Conservation (phyloP, 2,888 invertebrate species). For the Drepanosiphum platanoidis region DNA sequence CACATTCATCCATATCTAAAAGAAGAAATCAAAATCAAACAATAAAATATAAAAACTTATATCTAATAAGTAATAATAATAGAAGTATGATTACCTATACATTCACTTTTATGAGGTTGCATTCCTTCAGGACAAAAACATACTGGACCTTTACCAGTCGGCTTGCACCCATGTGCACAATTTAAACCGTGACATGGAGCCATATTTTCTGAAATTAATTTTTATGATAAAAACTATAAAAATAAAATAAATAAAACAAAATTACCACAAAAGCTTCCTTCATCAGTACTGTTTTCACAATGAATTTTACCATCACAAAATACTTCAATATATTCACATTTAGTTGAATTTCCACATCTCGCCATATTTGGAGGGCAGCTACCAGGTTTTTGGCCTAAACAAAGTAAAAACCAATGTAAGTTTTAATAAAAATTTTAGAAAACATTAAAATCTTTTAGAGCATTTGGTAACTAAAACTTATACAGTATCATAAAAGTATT, state of each 20-base stretch:
- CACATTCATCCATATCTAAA: slow-evolving; percentile 82
- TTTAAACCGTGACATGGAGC: slow-evolving; percentile 70
- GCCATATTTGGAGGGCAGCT: slow-evolving; percentile 77
- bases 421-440: no score
- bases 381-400: slow-evolving; percentile 72
- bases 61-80: not conserved
- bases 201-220: slow-evolving; percentile 66
- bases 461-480: no score
- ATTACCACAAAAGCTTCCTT: slow-evolving; percentile 76
- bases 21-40: slow-evolving; percentile 60
- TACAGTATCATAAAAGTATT: not conserved
- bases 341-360: slow-evolving; percentile 72
- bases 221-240: no score
- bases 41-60: slow-evolving; percentile 2
- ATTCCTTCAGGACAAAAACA: slow-evolving; percentile 81
- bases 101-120: slow-evolving; percentile 73
- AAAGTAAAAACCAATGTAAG: not conserved
- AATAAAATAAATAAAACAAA: slow-evolving; percentile 47
- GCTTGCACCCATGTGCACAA: slow-evolving; percentile 77
- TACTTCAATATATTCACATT: slow-evolving; percentile 73
- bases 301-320: slow-evolving; percentile 77
- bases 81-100: slow-evolving; percentile 69
- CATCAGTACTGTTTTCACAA: slow-evolving; percentile 79
- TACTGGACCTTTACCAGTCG: slow-evolving; percentile 76
- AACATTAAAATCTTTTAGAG: no score